Conservation (phyloP, 2,797 vertebrate species). For the Astyanax mexicanus region DNA sequence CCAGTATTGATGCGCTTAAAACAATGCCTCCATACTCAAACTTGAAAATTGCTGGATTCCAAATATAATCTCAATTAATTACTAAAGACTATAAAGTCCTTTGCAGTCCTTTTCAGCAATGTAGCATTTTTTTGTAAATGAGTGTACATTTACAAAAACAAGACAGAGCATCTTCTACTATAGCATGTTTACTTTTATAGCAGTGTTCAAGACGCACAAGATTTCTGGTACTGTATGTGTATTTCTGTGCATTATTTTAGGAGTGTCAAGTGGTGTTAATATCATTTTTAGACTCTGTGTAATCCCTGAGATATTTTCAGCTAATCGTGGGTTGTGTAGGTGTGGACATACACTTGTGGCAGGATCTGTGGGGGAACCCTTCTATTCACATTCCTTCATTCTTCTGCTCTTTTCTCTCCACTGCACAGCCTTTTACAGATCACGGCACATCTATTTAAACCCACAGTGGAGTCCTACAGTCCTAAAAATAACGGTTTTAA, state of each 20-base stretch:
- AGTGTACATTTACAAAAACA: too few relatives aligned
- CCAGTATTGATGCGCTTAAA: too few relatives aligned
- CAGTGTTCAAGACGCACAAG: background rate
- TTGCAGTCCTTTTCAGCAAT: too few relatives aligned
- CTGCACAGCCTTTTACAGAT: background rate
- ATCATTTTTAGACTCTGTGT: background rate
- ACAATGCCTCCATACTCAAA: too few relatives aligned
- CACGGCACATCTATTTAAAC: background rate
- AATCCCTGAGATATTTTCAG: background rate
- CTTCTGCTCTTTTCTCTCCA: background rate
- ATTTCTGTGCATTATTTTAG: background rate
- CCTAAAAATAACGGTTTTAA: background rate
- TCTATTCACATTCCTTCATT: conserved; percentile 37
- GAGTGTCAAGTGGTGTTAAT: background rate
- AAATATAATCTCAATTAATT: too few relatives aligned
- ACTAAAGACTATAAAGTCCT: too few relatives aligned
- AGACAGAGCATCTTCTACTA: background rate
- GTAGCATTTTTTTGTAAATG: too few relatives aligned
- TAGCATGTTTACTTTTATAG: background rate
- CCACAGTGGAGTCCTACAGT: background rate
- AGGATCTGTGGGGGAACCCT: background rate
- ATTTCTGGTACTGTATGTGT: background rate
- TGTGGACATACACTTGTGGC: background rate
- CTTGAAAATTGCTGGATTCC: too few relatives aligned
- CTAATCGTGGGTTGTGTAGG: background rate